Evolutionary conservation across 1,140 invertebrate genomes (phyloP).

Genomic region (Trachymyrmex septentrionalis): DNA sequence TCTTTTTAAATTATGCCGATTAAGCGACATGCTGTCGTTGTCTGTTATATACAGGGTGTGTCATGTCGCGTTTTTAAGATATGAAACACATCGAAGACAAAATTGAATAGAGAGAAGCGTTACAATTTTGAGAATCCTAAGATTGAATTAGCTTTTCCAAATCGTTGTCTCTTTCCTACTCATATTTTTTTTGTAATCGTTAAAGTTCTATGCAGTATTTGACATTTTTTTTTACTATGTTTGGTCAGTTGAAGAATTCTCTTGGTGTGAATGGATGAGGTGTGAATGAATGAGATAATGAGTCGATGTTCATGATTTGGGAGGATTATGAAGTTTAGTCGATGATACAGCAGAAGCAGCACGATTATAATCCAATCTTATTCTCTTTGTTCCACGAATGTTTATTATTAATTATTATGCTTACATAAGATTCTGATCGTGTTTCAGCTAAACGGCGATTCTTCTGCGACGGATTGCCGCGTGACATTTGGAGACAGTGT

Average conservation of each 20-base stretch:
- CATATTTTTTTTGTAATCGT: not conserved
- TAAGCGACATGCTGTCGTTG: not conserved
- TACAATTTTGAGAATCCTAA: not conserved
- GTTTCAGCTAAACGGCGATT: conserved; percentile 70
- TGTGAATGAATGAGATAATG: not conserved
- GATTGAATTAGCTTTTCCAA: not conserved
- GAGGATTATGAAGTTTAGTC: not conserved
- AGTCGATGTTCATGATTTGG: not conserved
- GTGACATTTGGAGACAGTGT: conserved; percentile 78
- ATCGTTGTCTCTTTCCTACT: not conserved
- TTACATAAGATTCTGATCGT: conserved; percentile 58
- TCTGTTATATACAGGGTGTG: not conserved
- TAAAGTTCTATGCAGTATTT: not conserved
- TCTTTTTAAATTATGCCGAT: not conserved
- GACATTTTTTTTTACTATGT: not conserved
- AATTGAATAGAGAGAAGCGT: not conserved
- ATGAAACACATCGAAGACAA: not conserved
- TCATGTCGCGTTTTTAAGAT: not conserved
- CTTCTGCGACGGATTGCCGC: conserved; percentile 79
- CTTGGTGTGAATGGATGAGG: not conserved
- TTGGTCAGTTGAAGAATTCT: not conserved
- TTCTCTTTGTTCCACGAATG: not conserved
- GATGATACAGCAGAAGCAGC: conserved; percentile 7
- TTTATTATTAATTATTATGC: conserved; percentile 16
- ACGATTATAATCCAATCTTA: not conserved